These are phyloP conservation scores for Chelonoidis abingdonii DNA, from an alignment of 2,113 vertebrate species.

Conservation along the genomic window DNA sequence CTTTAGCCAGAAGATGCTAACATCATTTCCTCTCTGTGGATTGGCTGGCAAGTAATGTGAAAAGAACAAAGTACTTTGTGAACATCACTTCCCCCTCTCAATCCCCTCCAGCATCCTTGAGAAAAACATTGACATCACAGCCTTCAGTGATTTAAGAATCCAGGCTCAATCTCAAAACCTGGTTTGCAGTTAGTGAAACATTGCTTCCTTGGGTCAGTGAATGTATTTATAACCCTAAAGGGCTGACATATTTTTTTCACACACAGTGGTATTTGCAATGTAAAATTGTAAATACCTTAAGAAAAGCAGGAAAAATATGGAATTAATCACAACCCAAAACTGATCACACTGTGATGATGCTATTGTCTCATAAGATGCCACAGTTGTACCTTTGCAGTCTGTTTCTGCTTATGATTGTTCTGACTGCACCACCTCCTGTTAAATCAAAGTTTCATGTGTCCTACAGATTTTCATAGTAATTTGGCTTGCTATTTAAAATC, in stretches of 20 bases:
- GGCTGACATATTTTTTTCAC: not conserved
- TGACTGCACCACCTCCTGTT: not conserved
- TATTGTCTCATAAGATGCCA: not conserved
- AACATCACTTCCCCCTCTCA: not conserved
- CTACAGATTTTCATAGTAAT: not conserved
- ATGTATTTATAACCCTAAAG: not conserved
- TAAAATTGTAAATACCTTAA: not conserved
- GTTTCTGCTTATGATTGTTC: not conserved
- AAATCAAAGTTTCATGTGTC: not conserved
- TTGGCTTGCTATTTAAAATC: not conserved
- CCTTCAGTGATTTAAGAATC: not conserved
- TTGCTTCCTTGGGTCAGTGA: not conserved
- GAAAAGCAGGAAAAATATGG: not conserved
- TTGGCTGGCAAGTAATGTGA: not conserved
- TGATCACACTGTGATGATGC: not conserved
- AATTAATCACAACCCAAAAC: not conserved
- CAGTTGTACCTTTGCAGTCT: not conserved
- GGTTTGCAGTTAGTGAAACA: not conserved
- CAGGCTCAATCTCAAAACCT: not conserved
- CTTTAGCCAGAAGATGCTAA: slow-evolving; percentile 40
- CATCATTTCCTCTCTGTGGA: slow-evolving; percentile 38
- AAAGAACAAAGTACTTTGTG: not conserved
- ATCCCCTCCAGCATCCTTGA: not conserved
- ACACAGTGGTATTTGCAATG: not conserved
- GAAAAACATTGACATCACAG: not conserved